Evolutionary conservation across 2,113 vertebrate genomes (phyloP).

Genomic region (Crotalus viridis): DNA sequence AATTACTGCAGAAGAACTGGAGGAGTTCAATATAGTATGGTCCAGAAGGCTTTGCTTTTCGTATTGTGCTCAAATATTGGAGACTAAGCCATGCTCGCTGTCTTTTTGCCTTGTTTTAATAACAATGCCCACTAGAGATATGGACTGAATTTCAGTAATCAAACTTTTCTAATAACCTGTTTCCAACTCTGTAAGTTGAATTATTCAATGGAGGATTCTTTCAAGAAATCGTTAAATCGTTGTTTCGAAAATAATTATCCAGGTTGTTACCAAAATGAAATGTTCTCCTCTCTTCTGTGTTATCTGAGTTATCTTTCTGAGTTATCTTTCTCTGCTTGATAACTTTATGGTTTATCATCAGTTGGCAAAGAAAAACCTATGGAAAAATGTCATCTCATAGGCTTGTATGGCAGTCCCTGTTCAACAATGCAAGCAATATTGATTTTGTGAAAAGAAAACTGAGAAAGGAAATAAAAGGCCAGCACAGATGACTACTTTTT

Average conservation of each 20-base stretch:
- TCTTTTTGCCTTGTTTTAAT: neutral
- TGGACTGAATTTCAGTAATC: neutral
- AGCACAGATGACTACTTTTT: neutral
- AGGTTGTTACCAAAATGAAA: slow-evolving; percentile 17
- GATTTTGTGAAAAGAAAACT: neutral
- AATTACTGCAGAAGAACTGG: neutral
- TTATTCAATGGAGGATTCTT: neutral
- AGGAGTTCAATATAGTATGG: neutral
- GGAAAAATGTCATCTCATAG: slow-evolving; percentile 9
- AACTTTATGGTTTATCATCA: neutral
- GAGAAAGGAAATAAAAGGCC: neutral
- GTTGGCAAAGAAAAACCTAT: neutral
- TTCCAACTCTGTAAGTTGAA: neutral
- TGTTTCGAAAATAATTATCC: slow-evolving; percentile 4
- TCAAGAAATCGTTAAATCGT: slow-evolving; percentile 5
- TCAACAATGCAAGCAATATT: slow-evolving; percentile 9
- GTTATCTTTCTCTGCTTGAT: slow-evolving; percentile 1
- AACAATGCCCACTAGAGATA: neutral
- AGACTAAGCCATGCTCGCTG: neutral
- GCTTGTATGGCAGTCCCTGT: slow-evolving; percentile 9
- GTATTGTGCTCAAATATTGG: neutral
- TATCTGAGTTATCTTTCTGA: too few species aligned
- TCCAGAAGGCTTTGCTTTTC: neutral
- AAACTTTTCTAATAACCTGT: neutral
- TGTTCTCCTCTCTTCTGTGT: neutral